A percentile compares a stretch with the other conserved stretches of the same genome.
phyloP scores from a whole-genome alignment of 2,797 vertebrate genomes.

The Apogon hyalosoma region DNA sequence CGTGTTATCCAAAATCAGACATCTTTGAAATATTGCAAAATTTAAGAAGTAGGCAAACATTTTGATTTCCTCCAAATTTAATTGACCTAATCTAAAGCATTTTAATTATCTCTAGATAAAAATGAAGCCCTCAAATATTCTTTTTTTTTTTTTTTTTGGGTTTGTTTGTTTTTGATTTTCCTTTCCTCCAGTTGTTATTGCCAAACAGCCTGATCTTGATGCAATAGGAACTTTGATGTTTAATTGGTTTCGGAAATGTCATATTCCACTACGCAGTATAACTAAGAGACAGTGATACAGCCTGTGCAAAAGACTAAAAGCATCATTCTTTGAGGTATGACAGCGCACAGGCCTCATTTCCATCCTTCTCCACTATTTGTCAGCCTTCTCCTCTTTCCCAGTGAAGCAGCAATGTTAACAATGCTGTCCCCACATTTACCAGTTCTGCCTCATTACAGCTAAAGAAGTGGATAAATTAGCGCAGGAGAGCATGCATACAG shows the following conservation, averaged over 20 bases:
- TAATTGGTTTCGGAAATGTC: constrained; percentile 77
- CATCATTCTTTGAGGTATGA: constrained; percentile 72
- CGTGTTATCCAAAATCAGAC: constrained; percentile 38
- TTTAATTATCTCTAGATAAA: constrained; percentile 31
- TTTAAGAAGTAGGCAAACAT: constrained; percentile 25
- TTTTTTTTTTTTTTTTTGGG: constrained; percentile 32
- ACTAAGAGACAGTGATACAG: constrained; percentile 59
- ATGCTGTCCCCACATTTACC: constrained; percentile 82
- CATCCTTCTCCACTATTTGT: constrained; percentile 72
- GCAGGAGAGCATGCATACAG: constrained; percentile 68
- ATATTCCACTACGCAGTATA: constrained; percentile 49
- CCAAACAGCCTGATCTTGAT: constrained; percentile 59
- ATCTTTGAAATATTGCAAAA: constrained; percentile 35
- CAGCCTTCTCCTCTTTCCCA: constrained; percentile 69
- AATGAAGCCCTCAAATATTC: constrained; percentile 28
- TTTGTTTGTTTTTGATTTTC: constrained; percentile 42
- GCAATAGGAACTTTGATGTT: constrained; percentile 67
- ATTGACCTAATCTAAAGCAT: constrained; percentile 43
- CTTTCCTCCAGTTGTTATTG: constrained; percentile 33
- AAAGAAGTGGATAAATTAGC: constrained; percentile 83
- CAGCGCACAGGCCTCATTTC: constrained; percentile 75
- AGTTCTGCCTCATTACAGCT: constrained; percentile 85
- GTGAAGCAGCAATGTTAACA: constrained; percentile 83
- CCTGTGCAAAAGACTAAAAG: constrained; percentile 61
- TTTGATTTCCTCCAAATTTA: constrained; percentile 48